Evolutionary conservation across 2,888 invertebrate genomes (phyloP), one percentile per base, ranked within the genome.

Genomic region (Drosophila atroscutellata): DNA sequence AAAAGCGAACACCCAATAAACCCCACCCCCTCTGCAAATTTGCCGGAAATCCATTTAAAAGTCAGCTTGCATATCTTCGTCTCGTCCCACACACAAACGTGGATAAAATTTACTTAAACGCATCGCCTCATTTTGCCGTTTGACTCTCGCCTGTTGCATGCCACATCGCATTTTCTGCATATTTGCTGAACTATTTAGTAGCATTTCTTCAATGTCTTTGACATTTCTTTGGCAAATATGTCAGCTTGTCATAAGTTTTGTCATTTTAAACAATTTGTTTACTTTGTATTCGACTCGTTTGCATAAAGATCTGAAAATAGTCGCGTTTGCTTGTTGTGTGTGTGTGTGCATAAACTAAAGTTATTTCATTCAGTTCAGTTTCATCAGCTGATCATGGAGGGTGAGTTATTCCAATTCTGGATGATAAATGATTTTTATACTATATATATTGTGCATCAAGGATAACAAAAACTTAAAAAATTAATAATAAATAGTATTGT

Each of bases 41-140:
- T 84, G 81, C 81, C 64, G 62, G 64, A 74, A 69, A 56, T 67
- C 86, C 86, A 82, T 88, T 86, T 76, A 81, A 81, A 81, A 81
- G 82, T 68, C 74, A 47, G 59, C 61, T 47, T 61, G 56, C 72
- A 72, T 72, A 62, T 81, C 73, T 78, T 62, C 76, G 64, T 55
- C 78, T 65, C 26, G 54, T 45, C 65, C 37, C 42, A 61, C 36
- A 54, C 15, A 24, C 24, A 18, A 11, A n/a, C n/a, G 20, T 15
- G 24, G 6, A 54, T 26, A 26, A 20, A n/a, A 55, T 60, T 59
- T 59, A 65, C 65, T 78, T 59, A 65, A 78, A 59, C 64, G 68
- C 67, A 72, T 54, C 52, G 80, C 63, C 61, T 58, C 62, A 60
- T 63, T 68, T 49, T 39, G 26, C 37, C 26, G 57, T 65, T 39